These are phyloP conservation scores for Ametastegia equiseti DNA, from an alignment of 2,888 invertebrate species.

Conservation along the genomic window DNA sequence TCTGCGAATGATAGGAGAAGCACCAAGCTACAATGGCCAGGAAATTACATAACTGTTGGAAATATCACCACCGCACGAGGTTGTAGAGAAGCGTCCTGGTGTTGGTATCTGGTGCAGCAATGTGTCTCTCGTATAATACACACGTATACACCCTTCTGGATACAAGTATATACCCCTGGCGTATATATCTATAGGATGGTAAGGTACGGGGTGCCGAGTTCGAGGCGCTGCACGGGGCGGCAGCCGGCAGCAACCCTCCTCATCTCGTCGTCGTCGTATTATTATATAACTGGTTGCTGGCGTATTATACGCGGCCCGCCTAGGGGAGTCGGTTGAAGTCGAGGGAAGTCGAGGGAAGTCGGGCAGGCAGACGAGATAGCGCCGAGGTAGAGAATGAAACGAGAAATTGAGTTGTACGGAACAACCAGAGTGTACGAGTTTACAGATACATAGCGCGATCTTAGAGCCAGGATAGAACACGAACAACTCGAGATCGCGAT, in stretches of 20 bases:
- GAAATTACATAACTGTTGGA: constrained; percentile 76
- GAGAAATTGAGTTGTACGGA: constrained; percentile 75
- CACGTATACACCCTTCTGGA: constrained; percentile 14
- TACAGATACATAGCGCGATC: constrained; percentile 19
- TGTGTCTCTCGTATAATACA: constrained; percentile 27
- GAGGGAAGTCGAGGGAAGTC: constrained; percentile 68
- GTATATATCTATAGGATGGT: neutral
- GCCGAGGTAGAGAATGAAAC: constrained; percentile 73
- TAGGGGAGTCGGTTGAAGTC: no score
- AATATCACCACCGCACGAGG: constrained; percentile 69
- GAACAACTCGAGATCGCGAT: constrained; percentile 19
- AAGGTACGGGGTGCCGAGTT: constrained; percentile 1
- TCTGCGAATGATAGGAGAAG: constrained; percentile 70
- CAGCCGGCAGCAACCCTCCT: constrained; percentile 48
- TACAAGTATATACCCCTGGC: neutral
- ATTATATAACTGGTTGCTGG: constrained; percentile 74
- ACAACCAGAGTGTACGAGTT: constrained; percentile 57
- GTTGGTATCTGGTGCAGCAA: neutral
- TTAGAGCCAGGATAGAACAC: neutral
- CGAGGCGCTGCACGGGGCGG: constrained; percentile 9
- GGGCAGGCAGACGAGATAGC: constrained; percentile 74
- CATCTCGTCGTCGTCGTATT: constrained; percentile 64
- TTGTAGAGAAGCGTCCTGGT: constrained; percentile 28
- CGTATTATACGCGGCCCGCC: constrained; percentile 73
- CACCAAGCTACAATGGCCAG: constrained; percentile 74